Evolutionary conservation across 2,888 invertebrate species (phyloP).

Genomic region (Urechis unicinctus): DNA sequence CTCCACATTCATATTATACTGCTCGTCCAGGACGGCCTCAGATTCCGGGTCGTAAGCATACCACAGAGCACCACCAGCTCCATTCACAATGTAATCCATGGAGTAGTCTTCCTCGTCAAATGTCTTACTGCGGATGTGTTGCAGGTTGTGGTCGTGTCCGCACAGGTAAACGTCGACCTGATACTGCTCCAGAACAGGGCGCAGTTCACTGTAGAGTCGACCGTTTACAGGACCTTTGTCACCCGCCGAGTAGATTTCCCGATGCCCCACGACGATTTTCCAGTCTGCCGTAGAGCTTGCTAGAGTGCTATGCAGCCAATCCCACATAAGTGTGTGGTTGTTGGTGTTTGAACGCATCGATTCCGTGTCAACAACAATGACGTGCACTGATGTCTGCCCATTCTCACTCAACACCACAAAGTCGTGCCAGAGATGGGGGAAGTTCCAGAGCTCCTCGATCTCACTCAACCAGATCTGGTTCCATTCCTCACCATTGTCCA

Average conservation of each 20-base stretch:
- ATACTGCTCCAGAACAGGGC: conserved; percentile 6
- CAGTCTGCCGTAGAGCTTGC: conserved; percentile 8
- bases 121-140: conserved; percentile 5
- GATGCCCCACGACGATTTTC: conserved; percentile 14
- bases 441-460: not conserved
- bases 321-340: conserved; percentile 1
- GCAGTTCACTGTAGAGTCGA: not conserved
- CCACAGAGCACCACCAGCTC: not conserved
- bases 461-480: conserved; percentile 4
- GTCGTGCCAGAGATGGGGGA: conserved; percentile 2
- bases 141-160: conserved; percentile 16
- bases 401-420: not conserved
- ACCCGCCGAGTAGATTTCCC: conserved; percentile 10
- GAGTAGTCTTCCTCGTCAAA: not conserved
- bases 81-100: not conserved
- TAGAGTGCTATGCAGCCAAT: conserved; percentile 4
- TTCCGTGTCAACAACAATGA: conserved; percentile 9
- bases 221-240: not conserved
- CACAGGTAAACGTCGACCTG: conserved; percentile 8
- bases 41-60: not conserved
- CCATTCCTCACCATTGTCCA: conserved; percentile 2
- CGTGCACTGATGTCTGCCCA: not conserved
- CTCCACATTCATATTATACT: not conserved
- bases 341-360: not conserved
- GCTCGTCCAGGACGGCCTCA: not conserved